Percentiles rank a stretch among this genome's conserved stretches.
phyloP scores from a whole-genome alignment of 2,113 vertebrate genomes.

The Catharus bicknelli region DNA sequence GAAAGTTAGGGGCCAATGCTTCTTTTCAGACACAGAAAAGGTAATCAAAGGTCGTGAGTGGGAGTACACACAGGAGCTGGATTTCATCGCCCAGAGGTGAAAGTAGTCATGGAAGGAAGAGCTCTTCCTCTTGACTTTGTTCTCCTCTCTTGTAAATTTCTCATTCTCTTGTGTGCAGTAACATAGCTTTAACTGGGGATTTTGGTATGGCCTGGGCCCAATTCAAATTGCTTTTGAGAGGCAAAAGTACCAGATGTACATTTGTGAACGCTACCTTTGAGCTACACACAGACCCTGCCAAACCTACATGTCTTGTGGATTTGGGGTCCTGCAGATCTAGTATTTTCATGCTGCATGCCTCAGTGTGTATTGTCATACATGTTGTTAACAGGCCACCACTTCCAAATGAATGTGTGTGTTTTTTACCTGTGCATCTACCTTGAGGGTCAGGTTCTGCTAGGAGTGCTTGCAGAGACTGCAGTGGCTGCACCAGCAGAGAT shows the following conservation, averaged over 20 bases:
- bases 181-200: background rate
- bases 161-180: background rate
- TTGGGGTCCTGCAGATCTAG: background rate
- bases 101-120: background rate
- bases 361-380: background rate
- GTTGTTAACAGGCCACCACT: background rate
- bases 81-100: background rate
- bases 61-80: background rate
- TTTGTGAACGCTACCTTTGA: background rate
- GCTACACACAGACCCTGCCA: background rate
- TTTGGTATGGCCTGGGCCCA: background rate
- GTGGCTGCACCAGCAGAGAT: rapidly evolving
- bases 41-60: background rate
- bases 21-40: background rate
- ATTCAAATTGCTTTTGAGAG: background rate
- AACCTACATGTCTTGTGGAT: rapidly evolving
- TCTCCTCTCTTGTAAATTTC: background rate
- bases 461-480: background rate
- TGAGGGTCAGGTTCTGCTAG: background rate
- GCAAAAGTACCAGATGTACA: background rate
- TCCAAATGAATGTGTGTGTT: rapidly evolving
- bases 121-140: background rate
- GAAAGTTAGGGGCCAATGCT: background rate
- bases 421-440: background rate
- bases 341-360: background rate